These are phyloP conservation scores for Agriopis aurantiaria DNA, from an alignment of 2,888 invertebrate genomes.

Conservation along the genomic window DNA sequence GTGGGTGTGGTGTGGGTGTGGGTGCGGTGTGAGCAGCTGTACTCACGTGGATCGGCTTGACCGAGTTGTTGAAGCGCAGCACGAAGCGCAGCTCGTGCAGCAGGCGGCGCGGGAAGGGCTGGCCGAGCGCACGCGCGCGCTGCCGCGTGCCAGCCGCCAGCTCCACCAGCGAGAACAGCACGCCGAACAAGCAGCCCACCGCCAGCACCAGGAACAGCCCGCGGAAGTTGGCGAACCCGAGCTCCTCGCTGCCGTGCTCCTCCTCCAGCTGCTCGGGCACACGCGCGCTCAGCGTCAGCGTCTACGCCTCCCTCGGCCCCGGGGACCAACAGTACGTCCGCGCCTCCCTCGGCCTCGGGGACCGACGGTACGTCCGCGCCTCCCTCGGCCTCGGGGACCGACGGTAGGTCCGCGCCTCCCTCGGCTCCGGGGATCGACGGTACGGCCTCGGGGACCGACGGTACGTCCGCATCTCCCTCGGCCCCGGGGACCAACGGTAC, in stretches of 20 bases:
- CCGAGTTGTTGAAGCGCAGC: constrained; percentile 72
- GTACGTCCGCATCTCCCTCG: too few relatives aligned
- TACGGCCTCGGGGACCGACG: too few relatives aligned
- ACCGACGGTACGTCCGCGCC: too few relatives aligned
- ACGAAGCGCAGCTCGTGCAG: constrained; percentile 75
- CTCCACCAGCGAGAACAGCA: constrained; percentile 89
- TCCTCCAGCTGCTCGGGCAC: constrained; percentile 59
- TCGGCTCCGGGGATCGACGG: too few relatives aligned
- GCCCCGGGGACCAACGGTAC: too few relatives aligned
- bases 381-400: too few relatives aligned
- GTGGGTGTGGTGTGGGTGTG: too few relatives aligned
- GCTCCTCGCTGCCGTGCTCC: constrained; percentile 69
- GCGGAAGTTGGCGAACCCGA: constrained; percentile 90
- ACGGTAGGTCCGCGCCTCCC: too few relatives aligned
- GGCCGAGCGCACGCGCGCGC: constrained; percentile 54
- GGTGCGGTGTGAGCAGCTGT: too few relatives aligned
- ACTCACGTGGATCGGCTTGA: constrained; percentile 68
- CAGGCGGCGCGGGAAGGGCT: constrained; percentile 60
- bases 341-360: too few relatives aligned
- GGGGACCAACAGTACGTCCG: too few relatives aligned
- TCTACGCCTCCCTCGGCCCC: too few relatives aligned
- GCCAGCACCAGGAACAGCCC: constrained; percentile 93
- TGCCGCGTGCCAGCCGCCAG: constrained; percentile 66
- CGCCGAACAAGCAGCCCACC: constrained; percentile 88
- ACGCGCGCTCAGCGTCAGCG: neutral